phyloP scores from a whole-genome alignment of 2,888 invertebrate genomes.

The Polydrusus tereticollis region DNA sequence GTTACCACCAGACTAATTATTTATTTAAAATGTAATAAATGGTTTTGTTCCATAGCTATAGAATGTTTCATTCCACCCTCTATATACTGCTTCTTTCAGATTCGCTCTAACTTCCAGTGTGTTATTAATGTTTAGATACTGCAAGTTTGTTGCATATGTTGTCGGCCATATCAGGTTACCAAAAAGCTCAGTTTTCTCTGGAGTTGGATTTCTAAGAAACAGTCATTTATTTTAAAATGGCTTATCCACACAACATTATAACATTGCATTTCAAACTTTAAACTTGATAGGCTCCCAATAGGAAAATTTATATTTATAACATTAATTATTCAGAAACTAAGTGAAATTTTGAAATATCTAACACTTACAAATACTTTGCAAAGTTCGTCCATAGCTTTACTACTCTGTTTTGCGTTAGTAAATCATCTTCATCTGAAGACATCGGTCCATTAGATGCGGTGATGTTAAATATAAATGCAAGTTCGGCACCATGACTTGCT shows the following conservation, averaged over 20 bases:
- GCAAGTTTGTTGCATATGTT: background rate
- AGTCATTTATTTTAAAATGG: background rate
- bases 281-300: too few relatives aligned
- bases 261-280: too few relatives aligned
- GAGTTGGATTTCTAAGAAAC: constrained; percentile 6
- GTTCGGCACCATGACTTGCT: constrained; percentile 20
- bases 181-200: background rate
- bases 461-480: constrained; percentile 31
- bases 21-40: constrained; percentile 12
- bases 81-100: background rate
- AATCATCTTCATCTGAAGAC: constrained; percentile 26
- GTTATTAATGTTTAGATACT: constrained; percentile 7
- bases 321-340: too few relatives aligned
- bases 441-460: background rate
- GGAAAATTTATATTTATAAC: too few relatives aligned
- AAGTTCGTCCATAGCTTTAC: constrained; percentile 56
- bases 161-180: background rate
- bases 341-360: background rate
- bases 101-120: background rate
- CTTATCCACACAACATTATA: background rate
- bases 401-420: constrained; percentile 41
- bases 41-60: constrained; percentile 2
- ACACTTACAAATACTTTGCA: constrained; percentile 48
- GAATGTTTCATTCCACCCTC: constrained; percentile 1
- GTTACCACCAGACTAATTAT: background rate